These are phyloP conservation scores for Apis florea DNA, from an alignment of 1,140 invertebrate genomes.

Conservation along the genomic window DNA sequence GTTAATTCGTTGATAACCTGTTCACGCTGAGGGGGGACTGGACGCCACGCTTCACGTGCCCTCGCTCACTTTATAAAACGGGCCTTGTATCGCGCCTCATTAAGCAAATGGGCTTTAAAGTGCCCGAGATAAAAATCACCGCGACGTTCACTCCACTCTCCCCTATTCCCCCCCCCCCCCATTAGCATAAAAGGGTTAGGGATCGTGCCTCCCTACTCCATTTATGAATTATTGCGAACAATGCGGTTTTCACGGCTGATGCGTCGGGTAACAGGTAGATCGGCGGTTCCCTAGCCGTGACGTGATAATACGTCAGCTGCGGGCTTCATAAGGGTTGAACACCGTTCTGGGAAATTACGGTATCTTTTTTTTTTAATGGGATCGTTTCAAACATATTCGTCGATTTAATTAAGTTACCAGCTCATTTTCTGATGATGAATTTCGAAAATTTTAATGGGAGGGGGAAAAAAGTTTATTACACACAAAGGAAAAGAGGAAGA, in stretches of 20 bases:
- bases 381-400: neutral
- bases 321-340: conserved; percentile 13
- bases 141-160: conserved; percentile 39
- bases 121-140: conserved; percentile 60
- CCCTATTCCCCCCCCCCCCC: too few relatives aligned
- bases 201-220: neutral
- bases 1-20: conserved; percentile 47
- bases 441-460: too few relatives aligned
- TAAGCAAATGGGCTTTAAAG: conserved; percentile 72
- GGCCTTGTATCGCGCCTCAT: conserved; percentile 66
- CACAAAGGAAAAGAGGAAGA: too few relatives aligned
- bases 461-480: too few relatives aligned
- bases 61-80: conserved; percentile 32
- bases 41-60: conserved; percentile 28
- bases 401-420: neutral
- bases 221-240: conserved; percentile 49
- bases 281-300: conserved; percentile 34
- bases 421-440: too few relatives aligned
- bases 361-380: neutral
- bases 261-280: conserved; percentile 59
- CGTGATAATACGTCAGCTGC: conserved; percentile 47
- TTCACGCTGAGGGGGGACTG: conserved; percentile 22
- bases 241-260: conserved; percentile 65
- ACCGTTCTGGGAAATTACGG: neutral
- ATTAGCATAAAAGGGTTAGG: conserved; percentile 57